Evolutionary conservation across 2,113 vertebrate genomes (phyloP), one percentile per base, ranked within the genome.

Genomic region (Xenus cinereus): DNA sequence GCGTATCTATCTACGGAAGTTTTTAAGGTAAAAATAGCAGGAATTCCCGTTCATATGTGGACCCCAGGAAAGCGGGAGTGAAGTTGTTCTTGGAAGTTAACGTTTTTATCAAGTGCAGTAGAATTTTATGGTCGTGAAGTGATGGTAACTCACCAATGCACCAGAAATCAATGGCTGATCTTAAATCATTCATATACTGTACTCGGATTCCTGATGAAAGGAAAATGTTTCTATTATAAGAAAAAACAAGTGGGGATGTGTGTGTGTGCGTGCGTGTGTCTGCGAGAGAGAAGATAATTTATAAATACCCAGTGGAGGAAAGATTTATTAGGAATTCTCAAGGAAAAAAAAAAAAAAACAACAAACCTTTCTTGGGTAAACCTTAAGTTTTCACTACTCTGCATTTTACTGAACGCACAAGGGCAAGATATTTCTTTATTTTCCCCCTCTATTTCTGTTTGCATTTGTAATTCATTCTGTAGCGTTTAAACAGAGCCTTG

Each of bases 151-250:
- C 97, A 81, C 62, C 94, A 15, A 79, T n/a, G 93, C 92, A 67
- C 94, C 77, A 93, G 96, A 92, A 97, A 98, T 94, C 97, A 95
- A 75, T 59, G 95, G 90, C 92, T 87, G 87, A 79, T 84, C 95
- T 89, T 98, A 98, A 98, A 98, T 98, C 98, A 98, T 71, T 64
- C 87, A 72, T 60, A 11, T 72, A 73, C 95, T 46, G 88, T 91
- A 86, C 97, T 81, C 95, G 46, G 94, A 84, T 92, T 97, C 94
- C 95, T 91, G 98, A 97, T 93, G 97, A 97, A 98, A 98, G 94
- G 97, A 96, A 98, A 98, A 98, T 83, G 93, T 98, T 98, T 97
- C 97, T 97, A 91, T 97, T 94, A 87, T 95, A 81, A 96, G 91
- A 60, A 93, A 97, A 97, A 96, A 56, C 86, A 87, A 97, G 94